phyloP scores from a whole-genome alignment of 2,797 vertebrate genomes.

The Coendou prehensilis region DNA sequence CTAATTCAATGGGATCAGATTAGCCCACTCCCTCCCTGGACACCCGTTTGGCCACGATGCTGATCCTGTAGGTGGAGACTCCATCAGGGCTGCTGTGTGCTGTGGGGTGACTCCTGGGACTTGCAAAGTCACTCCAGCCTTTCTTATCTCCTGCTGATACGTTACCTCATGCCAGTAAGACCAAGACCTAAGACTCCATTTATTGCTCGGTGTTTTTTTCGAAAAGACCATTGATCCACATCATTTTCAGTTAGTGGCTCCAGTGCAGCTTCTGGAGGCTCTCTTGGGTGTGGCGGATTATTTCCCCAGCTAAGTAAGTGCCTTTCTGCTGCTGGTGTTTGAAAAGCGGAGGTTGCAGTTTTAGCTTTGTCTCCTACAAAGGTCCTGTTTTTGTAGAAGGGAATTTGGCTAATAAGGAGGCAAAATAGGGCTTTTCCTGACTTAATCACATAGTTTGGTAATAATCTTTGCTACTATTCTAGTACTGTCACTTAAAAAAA shows the following conservation, averaged over 20 bases:
- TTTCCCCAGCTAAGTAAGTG: neutral
- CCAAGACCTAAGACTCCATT: constrained; percentile 52
- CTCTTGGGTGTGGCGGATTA: neutral
- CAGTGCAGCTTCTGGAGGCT: neutral
- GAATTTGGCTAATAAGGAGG: neutral
- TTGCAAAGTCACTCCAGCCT: neutral
- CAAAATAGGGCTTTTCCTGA: too few species aligned
- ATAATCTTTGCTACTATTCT: neutral
- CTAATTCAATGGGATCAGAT: neutral
- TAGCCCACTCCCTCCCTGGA: neutral
- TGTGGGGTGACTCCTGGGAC: constrained; percentile 33
- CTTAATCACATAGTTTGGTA: fast-evolving
- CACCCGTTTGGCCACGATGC: neutral
- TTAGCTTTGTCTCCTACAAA: neutral
- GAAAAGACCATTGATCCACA: neutral
- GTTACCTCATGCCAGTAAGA: constrained; percentile 40
- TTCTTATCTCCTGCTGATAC: constrained; percentile 21
- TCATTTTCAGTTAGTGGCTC: neutral
- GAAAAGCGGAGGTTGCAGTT: neutral
- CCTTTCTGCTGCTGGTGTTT: constrained; percentile 46
- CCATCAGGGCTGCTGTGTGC: constrained; percentile 33
- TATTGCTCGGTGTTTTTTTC: constrained; percentile 63
- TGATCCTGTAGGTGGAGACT: constrained; percentile 23
- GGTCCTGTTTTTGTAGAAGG: neutral
- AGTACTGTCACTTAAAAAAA: neutral